phyloP scores from a whole-genome alignment of 1,140 invertebrate genomes.

The Wasmannia auropunctata region DNA sequence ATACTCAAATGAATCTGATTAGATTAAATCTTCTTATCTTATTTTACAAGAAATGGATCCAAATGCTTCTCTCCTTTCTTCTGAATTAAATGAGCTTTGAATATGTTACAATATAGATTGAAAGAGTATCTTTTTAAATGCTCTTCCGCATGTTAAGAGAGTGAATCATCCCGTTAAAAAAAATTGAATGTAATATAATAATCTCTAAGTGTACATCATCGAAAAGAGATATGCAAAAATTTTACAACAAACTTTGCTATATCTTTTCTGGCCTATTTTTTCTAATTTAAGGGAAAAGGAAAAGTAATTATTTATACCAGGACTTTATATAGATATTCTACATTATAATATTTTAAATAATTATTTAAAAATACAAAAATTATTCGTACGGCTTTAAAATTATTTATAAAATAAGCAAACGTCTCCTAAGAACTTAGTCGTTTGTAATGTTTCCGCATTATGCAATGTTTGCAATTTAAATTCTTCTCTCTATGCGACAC shows the following conservation, averaged over 20 bases:
- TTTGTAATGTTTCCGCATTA: background rate
- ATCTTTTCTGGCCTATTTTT: background rate
- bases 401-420: background rate
- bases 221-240: too few species aligned
- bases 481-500: too few species aligned
- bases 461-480: slow-evolving; percentile 27
- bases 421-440: background rate
- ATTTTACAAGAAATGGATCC: background rate
- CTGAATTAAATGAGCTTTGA: background rate
- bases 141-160: background rate
- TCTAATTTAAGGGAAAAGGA: background rate
- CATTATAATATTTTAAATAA: background rate
- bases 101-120: background rate
- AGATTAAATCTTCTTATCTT: background rate
- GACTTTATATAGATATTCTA: background rate
- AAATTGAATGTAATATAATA: background rate
- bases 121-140: background rate
- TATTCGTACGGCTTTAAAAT: background rate
- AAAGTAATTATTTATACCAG: background rate
- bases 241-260: background rate
- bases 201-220: background rate
- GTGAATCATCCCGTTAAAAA: background rate
- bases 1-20: background rate
- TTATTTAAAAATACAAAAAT: background rate
- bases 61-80: background rate